Evolutionary conservation across 2,797 vertebrate species (phyloP).

Genomic region (Micropoecilia bifurca): DNA sequence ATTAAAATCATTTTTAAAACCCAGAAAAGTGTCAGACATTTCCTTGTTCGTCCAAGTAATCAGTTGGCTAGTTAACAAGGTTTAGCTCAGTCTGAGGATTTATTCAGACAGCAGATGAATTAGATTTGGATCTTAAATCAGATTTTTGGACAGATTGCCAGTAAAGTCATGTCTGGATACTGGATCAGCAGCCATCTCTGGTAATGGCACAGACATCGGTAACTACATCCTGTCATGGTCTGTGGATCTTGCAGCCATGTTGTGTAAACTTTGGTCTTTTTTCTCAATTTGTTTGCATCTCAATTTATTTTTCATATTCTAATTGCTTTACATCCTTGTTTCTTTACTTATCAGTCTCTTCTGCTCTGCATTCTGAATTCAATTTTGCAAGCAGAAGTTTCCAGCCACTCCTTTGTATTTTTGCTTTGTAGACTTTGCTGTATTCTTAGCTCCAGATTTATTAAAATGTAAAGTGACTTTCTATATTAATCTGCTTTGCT

Average conservation of each 20-base stretch:
- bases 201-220: background rate
- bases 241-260: background rate
- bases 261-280: background rate
- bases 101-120: background rate
- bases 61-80: background rate
- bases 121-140: slow-evolving; percentile 2
- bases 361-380: background rate
- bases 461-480: background rate
- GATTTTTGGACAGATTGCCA: slow-evolving; percentile 6
- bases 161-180: background rate
- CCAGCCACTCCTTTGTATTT: background rate
- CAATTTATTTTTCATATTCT: background rate
- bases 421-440: background rate
- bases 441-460: background rate
- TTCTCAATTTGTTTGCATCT: background rate
- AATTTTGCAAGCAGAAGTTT: background rate
- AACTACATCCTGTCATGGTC: background rate
- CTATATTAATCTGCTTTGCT: background rate
- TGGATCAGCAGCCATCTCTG: background rate
- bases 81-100: background rate
- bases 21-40: background rate
- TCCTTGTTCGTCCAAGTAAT: background rate
- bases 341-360: background rate
- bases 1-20: background rate
- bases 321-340: background rate